phyloP scores from a whole-genome alignment of 2,797 vertebrate genomes.

The Halcyon leucocephala region DNA sequence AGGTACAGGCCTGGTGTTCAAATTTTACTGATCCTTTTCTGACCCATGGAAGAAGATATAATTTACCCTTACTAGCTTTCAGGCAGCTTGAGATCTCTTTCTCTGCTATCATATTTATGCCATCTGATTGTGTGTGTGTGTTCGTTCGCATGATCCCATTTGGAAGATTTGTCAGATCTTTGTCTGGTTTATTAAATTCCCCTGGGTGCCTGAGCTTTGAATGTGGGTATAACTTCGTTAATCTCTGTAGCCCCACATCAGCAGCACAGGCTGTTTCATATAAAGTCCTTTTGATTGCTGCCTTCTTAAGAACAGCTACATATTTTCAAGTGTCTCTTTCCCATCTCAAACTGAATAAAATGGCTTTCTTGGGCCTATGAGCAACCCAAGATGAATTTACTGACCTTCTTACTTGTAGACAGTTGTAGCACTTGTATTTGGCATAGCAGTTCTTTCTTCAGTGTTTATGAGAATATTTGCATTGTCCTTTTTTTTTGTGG shows the following conservation, averaged over 20 bases:
- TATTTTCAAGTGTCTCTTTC: background rate
- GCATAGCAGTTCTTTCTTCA: background rate
- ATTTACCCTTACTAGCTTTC: background rate
- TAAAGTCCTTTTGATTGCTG: background rate
- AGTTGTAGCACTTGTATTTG: background rate
- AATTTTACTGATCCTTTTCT: background rate
- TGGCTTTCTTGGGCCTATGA: background rate
- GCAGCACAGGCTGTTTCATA: background rate
- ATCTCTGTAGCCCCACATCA: background rate
- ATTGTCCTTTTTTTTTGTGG: background rate
- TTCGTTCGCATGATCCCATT: background rate
- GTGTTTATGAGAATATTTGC: background rate
- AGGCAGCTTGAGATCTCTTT: background rate
- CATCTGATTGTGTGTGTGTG: background rate
- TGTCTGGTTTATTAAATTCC: background rate
- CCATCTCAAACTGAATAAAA: background rate
- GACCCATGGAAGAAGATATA: background rate
- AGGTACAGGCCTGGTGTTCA: background rate
- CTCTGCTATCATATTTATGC: background rate
- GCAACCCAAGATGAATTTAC: background rate
- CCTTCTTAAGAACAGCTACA: background rate
- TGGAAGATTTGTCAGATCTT: background rate
- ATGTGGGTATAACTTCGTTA: background rate
- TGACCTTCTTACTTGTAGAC: background rate
- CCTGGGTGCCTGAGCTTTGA: background rate